A percentile compares a stretch with the other conserved stretches of the same genome.
These are phyloP conservation scores for Bathynomus jamesi DNA, from an alignment of 1,140 invertebrate genomes.

Conservation along the genomic window DNA sequence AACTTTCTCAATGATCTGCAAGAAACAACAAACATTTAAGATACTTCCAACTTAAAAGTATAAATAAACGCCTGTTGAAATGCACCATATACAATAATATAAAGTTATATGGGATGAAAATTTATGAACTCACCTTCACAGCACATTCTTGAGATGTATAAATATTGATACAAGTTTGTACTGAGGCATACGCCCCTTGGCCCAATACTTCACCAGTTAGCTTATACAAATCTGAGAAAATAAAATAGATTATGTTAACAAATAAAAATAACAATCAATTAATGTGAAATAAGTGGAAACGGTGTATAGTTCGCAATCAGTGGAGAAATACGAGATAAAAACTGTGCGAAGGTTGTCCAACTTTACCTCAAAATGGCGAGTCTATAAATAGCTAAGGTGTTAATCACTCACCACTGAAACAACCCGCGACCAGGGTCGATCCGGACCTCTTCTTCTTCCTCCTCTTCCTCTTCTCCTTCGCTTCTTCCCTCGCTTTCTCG, in stretches of 20 bases:
- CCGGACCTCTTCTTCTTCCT: conserved; percentile 80
- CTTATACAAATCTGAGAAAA: conserved; percentile 77
- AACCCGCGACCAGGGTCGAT: conserved; percentile 73
- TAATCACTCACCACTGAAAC: conserved; percentile 68
- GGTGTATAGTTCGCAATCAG: no score
- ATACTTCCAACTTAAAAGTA: neutral
- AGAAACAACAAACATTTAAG: neutral
- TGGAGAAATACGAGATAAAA: no score
- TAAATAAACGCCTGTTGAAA: neutral
- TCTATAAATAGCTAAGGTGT: no score
- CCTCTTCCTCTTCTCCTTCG: conserved; percentile 60
- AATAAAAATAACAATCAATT: no score
- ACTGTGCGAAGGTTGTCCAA: no score
- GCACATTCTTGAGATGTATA: conserved; percentile 88
- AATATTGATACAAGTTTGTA: conserved; percentile 84
- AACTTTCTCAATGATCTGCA: conserved; percentile 83
- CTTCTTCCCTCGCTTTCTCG: conserved; percentile 48
- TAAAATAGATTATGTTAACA: neutral
- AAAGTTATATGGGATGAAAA: neutral
- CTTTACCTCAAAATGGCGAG: no score
- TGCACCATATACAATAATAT: neutral
- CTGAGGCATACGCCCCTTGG: conserved; percentile 91
- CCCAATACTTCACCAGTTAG: conserved; percentile 91
- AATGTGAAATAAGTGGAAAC: no score
- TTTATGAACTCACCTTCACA: conserved; percentile 59